Evolutionary conservation across 1,140 invertebrate species (phyloP).

Genomic region (Drosophila lacteicornis): DNA sequence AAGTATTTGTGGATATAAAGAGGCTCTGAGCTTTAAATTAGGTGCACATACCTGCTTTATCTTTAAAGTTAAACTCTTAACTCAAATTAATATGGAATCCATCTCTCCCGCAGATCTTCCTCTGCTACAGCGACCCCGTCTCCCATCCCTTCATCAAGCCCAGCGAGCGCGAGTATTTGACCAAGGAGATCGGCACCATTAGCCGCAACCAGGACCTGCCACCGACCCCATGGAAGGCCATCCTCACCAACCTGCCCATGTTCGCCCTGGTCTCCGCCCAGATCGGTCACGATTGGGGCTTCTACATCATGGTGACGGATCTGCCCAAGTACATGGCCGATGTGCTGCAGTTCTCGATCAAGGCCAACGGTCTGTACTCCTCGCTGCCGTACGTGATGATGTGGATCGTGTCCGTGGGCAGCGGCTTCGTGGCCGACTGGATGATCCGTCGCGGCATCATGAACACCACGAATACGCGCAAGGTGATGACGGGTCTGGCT

Average conservation of each 20-base stretch:
- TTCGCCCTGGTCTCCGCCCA: slow-evolving; percentile 90
- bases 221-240: slow-evolving; percentile 89
- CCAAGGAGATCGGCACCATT: slow-evolving; percentile 87
- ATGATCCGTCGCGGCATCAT: slow-evolving; percentile 87
- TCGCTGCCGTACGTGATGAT: slow-evolving; percentile 90
- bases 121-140: slow-evolving; percentile 92
- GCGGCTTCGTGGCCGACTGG: slow-evolving; percentile 89
- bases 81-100: no score
- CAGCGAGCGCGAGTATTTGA: slow-evolving; percentile 91
- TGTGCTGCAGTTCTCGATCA: slow-evolving; percentile 93
- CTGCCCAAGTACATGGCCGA: slow-evolving; percentile 96
- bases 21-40: no score
- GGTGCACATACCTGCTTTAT: no score
- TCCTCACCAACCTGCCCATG: slow-evolving; percentile 91
- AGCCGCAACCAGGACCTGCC: slow-evolving; percentile 86
- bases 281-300: slow-evolving; percentile 96
- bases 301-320: slow-evolving; percentile 96
- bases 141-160: slow-evolving; percentile 94
- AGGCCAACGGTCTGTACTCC: slow-evolving; percentile 89
- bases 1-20: slow-evolving; percentile 61
- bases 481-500: slow-evolving; percentile 90
- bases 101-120: slow-evolving; percentile 80
- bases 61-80: neutral
- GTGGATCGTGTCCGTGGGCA: slow-evolving; percentile 90
- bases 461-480: slow-evolving; percentile 88